These are phyloP conservation scores for Seriola dumerili DNA, from an alignment of 2,113 vertebrate genomes.

Conservation along the genomic window DNA sequence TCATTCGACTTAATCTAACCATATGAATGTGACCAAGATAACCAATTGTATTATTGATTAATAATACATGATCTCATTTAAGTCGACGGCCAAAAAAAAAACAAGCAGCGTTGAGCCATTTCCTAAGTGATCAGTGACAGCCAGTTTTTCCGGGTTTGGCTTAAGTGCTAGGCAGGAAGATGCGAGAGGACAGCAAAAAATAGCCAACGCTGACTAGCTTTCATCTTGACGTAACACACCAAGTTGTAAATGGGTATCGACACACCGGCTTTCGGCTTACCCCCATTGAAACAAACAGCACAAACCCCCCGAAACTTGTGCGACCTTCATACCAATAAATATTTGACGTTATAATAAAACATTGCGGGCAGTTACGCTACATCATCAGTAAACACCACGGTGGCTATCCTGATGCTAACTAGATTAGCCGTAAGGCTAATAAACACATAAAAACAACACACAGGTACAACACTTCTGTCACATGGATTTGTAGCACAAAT, in stretches of 20 bases:
- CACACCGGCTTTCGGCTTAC: background rate
- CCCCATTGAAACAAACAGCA: background rate
- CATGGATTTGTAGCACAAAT: constrained; percentile 31
- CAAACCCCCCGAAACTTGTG: background rate
- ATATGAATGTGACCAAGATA: background rate
- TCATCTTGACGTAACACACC: background rate
- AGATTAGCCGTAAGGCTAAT: constrained; percentile 64
- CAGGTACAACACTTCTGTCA: constrained; percentile 41
- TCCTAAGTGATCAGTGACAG: constrained; percentile 41
- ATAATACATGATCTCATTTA: background rate
- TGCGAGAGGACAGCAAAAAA: constrained; percentile 62
- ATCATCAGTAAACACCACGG: constrained; percentile 71
- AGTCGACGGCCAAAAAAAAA: background rate
- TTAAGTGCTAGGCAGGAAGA: constrained; percentile 72
- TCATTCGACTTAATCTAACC: background rate
- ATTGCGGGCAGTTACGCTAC: constrained; percentile 8
- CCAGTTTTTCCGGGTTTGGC: constrained; percentile 80
- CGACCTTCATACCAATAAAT: background rate
- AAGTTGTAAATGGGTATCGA: background rate
- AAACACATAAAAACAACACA: constrained; percentile 58
- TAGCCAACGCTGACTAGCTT: constrained; percentile 53
- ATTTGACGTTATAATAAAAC: background rate
- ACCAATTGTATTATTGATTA: background rate
- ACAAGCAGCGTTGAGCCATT: background rate
- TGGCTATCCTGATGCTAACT: constrained; percentile 73